Base-by-base conservation (phyloP, 2,113 vertebrate species). In the Cyanoramphus novaezelandiae region DNA sequence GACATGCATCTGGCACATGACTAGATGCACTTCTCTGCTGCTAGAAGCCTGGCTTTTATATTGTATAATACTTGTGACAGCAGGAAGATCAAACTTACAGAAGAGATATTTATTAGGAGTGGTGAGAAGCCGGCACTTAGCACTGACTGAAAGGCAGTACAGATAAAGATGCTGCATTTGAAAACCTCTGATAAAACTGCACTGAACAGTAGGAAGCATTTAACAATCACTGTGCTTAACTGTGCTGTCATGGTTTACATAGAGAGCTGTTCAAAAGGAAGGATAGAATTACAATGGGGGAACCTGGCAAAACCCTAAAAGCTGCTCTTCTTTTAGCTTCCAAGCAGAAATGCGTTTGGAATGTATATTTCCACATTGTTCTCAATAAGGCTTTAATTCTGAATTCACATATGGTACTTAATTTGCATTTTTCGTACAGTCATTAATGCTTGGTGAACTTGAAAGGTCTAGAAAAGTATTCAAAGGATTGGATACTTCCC, bases 361-460 rank as follows among this genome's bases (percentile, higher is more conserved):
- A 95, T 91, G 49, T 82, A 13, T 90, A 79, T 97, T 89, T 87
- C 88, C 19, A 65, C 69, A 80, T 91, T 93, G 78, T 89, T 89
- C 88, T 96, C 47, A 78, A n/a, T 52, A 65, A 94, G 46, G 47
- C 55, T 93, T 93, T 81, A 82, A 91, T 94, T 95, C 31, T 88
- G 86, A 94, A 96, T 95, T 91, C 95, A 89, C 95, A 96, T 84
- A 94, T 84, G 86, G 92, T 88, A 82, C 49, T 93, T 78, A 68
- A 92, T 95, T 93, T 94, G 95, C 95, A 91, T 97, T 96, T 96
- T 94, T 96, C 80, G 53, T 94, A 80, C 62, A 91, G 74, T 87
- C 81, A 44, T 89, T 94, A 92, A 35, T 89, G 86, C 81, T 75
- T 84, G 44, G 52, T 95, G 92, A 95, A 94, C 90, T 95, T 91